Evolutionary conservation across 2,888 invertebrate genomes (phyloP).

Genomic region (Lochmaea capreae): DNA sequence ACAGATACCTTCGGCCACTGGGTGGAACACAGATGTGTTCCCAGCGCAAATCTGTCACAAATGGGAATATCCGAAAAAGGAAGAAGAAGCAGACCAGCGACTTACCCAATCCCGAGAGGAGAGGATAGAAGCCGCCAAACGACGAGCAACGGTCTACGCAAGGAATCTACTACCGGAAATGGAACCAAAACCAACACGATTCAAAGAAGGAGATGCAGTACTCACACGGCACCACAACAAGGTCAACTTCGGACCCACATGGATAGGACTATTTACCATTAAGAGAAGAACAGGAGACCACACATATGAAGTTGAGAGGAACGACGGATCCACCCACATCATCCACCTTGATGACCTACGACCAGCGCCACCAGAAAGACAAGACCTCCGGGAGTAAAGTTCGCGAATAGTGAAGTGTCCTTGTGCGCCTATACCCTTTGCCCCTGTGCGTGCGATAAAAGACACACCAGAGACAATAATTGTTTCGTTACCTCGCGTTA

Average conservation of each 20-base stretch:
- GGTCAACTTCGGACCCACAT: conserved; percentile 13
- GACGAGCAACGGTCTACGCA: neutral
- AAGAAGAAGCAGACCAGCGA: neutral
- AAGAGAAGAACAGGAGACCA: neutral
- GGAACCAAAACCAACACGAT: neutral
- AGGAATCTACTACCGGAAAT: neutral
- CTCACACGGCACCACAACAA: neutral
- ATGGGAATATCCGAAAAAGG: conserved; percentile 24
- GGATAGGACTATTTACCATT: neutral
- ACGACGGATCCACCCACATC: neutral
- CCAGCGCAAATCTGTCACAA: neutral
- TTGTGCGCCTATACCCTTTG: too few species aligned
- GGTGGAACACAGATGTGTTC: conserved; percentile 24
- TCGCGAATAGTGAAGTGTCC: too few species aligned
- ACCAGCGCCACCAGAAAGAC: neutral
- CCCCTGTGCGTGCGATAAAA: too few species aligned
- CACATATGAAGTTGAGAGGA: neutral
- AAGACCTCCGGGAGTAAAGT: neutral
- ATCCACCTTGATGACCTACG: conserved; percentile 4
- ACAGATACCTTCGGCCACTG: too few species aligned
- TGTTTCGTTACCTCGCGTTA: too few species aligned
- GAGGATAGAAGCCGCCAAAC: neutral
- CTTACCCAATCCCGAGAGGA: neutral
- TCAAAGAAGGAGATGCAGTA: neutral
- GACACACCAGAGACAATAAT: too few species aligned